Evolutionary conservation across 1,140 invertebrate genomes (phyloP).

Genomic region (Brachionus asplanchnoidis): DNA sequence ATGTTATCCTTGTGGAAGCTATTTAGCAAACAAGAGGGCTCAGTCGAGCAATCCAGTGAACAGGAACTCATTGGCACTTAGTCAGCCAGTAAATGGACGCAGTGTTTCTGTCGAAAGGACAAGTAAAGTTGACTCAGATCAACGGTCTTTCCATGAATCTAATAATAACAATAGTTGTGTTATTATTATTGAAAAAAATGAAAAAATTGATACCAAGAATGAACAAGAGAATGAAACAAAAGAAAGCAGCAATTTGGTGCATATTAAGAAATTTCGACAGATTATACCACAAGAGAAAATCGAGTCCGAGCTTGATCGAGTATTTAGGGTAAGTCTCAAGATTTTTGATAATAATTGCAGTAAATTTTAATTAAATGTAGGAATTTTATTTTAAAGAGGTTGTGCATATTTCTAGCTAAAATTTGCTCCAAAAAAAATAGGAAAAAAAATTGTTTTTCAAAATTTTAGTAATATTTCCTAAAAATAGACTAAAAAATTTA

Average conservation of each 20-base stretch:
- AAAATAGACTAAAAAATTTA: too few species aligned
- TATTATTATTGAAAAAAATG: constrained; percentile 1
- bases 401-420: too few species aligned
- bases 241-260: not conserved
- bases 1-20: constrained; percentile 13
- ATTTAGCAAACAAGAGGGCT: not conserved
- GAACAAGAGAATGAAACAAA: not conserved
- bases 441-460: too few species aligned
- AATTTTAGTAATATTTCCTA: too few species aligned
- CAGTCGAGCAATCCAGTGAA: not conserved
- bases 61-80: not conserved
- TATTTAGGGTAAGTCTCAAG: constrained; percentile 21
- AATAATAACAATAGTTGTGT: constrained; percentile 20
- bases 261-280: constrained; percentile 3
- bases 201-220: not conserved
- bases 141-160: not conserved
- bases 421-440: too few species aligned
- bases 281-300: constrained; percentile 22
- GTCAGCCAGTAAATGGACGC: not conserved
- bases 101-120: not conserved
- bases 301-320: constrained; percentile 30
- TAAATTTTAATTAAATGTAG: too few species aligned
- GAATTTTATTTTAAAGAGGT: too few species aligned
- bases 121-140: not conserved
- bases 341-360: not conserved